These are phyloP conservation scores for Spodoptera exigua DNA, from an alignment of 2,888 invertebrate species.

Conservation along the genomic window DNA sequence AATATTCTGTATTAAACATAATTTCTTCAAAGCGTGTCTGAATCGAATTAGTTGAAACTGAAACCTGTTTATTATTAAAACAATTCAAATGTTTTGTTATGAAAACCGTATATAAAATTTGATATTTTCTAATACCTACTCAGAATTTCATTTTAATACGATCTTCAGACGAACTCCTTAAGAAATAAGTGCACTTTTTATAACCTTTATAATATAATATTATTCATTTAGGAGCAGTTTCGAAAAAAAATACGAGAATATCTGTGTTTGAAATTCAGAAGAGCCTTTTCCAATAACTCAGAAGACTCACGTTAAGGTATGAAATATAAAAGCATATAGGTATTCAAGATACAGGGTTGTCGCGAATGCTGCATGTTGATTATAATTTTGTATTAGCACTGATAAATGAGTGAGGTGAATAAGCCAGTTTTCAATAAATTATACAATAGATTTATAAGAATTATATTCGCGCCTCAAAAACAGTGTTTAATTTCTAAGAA, in stretches of 20 bases:
- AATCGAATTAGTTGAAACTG: conserved; percentile 21
- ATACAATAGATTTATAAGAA: too few relatives aligned
- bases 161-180: too few relatives aligned
- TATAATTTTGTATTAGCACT: too few relatives aligned
- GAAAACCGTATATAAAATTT: conserved; percentile 17
- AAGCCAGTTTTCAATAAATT: too few relatives aligned
- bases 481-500: too few relatives aligned
- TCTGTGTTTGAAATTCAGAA: conserved; percentile 64
- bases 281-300: conserved; percentile 67
- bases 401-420: too few relatives aligned
- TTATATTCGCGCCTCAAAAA: too few relatives aligned
- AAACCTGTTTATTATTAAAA: conserved; percentile 8
- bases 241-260: conserved; percentile 17
- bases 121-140: too few relatives aligned
- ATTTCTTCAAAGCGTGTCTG: conserved; percentile 20
- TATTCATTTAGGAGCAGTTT: neutral
- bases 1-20: conserved; percentile 13
- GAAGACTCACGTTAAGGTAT: conserved; percentile 66
- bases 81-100: conserved; percentile 19
- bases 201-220: too few relatives aligned
- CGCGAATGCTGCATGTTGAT: conserved; percentile 15
- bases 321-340: conserved; percentile 67
- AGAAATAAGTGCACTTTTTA: too few relatives aligned
- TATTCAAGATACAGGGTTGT: conserved; percentile 60
- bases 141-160: too few relatives aligned